A percentile compares a stretch with the other conserved stretches of the same genome.
Evolutionary conservation across 2,797 vertebrate species (phyloP).

Genomic region (Mionectes olivaceus): DNA sequence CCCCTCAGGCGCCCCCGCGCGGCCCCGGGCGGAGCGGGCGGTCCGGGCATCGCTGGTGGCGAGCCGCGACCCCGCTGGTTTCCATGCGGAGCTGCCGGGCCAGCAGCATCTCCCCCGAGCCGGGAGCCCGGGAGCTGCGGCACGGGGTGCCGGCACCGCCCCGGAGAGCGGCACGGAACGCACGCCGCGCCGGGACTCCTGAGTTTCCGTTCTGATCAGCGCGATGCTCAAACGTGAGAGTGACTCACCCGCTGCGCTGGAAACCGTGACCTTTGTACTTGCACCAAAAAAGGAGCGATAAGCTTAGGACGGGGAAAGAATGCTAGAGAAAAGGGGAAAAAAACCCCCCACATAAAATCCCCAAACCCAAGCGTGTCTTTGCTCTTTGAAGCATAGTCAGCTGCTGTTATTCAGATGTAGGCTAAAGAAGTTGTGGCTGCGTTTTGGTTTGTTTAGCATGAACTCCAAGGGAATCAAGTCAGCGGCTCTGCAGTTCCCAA

Average conservation of each 20-base stretch:
- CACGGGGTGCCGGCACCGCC: fast-evolving
- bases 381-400: not conserved
- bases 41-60: too few species aligned
- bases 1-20: not conserved
- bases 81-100: fast-evolving
- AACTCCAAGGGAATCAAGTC: not conserved
- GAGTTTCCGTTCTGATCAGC: constrained; percentile 36
- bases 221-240: constrained; percentile 14
- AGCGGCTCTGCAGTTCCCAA: not conserved
- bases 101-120: not conserved
- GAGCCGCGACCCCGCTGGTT: not conserved
- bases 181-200: not conserved
- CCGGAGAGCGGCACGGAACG: not conserved
- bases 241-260: constrained; percentile 14
- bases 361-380: not conserved
- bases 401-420: not conserved
- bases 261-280: constrained; percentile 40
- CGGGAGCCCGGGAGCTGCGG: fast-evolving
- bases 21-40: not conserved
- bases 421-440: not conserved
- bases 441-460: not conserved
- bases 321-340: not conserved
- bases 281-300: constrained; percentile 29
- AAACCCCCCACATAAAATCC: not conserved
- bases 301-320: constrained; percentile 15